These are phyloP conservation scores for Rhyacophila evoluta DNA, from an alignment of 2,888 invertebrate species.

Conservation along the genomic window DNA sequence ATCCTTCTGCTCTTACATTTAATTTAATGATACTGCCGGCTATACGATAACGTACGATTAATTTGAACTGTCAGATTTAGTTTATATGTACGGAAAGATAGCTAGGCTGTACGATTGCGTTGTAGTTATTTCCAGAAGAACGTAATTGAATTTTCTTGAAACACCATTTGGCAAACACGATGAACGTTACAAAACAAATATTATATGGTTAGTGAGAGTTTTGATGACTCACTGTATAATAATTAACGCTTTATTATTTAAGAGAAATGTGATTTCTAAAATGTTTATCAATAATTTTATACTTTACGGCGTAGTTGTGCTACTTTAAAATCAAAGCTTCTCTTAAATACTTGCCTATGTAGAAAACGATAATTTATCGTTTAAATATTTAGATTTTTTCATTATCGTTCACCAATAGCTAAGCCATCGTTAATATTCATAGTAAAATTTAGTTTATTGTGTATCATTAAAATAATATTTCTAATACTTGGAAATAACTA, in stretches of 20 bases:
- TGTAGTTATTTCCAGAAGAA: constrained; percentile 9
- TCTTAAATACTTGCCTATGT: too few species aligned
- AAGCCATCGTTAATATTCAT: too few species aligned
- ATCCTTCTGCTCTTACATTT: constrained; percentile 4
- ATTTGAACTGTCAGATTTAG: constrained; percentile 28
- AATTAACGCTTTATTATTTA: not conserved
- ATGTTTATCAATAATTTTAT: not conserved
- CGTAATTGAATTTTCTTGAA: constrained; percentile 18
- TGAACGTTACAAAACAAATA: constrained; percentile 8
- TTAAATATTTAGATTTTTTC: too few species aligned
- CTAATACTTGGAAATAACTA: too few species aligned
- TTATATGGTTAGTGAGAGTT: constrained; percentile 2
- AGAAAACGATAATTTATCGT: too few species aligned
- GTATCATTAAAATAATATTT: too few species aligned
- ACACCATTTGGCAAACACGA: not conserved
- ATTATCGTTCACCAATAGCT: too few species aligned
- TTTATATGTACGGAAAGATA: constrained; percentile 5
- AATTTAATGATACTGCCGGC: constrained; percentile 26
- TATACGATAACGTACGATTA: constrained; percentile 30
- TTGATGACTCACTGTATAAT: constrained; percentile 4
- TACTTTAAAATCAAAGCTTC: too few species aligned
- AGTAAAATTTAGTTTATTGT: too few species aligned
- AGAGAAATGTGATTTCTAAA: not conserved
- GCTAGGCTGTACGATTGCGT: not conserved
- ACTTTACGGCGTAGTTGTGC: too few species aligned